phyloP scores from a whole-genome alignment of 2,888 invertebrate species.

The Caenorhabditis japonica region DNA sequence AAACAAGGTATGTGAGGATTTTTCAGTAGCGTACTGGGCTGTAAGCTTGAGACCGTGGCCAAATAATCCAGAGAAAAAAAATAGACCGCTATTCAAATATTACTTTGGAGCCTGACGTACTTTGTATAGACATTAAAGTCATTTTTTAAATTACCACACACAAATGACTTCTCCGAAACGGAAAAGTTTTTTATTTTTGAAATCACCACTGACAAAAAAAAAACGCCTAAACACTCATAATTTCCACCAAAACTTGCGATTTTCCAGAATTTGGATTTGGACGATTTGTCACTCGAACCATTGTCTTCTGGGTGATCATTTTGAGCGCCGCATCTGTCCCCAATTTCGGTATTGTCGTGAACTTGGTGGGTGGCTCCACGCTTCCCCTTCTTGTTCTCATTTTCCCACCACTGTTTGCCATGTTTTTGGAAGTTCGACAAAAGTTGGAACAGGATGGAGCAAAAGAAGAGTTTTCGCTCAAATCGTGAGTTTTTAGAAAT shows the following conservation, averaged over 20 bases:
- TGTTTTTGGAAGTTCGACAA: slow-evolving; percentile 52
- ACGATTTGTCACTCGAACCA: slow-evolving; percentile 40
- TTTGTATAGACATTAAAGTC: too few species aligned
- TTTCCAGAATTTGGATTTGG: slow-evolving; percentile 54
- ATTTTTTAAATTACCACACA: too few species aligned
- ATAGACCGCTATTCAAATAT: too few species aligned
- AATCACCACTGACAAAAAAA: too few species aligned
- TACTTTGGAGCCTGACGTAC: too few species aligned
- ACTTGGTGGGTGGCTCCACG: slow-evolving; percentile 50
- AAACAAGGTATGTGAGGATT: slow-evolving; percentile 57
- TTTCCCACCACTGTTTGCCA: slow-evolving; percentile 51
- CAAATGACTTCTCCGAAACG: too few species aligned
- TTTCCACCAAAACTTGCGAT: not conserved
- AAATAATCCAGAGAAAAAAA: too few species aligned
- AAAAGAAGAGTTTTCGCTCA: slow-evolving; percentile 21
- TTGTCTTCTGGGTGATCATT: slow-evolving; percentile 53
- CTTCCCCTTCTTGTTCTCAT: slow-evolving; percentile 55
- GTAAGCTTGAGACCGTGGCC: too few species aligned
- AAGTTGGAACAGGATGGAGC: slow-evolving; percentile 42
- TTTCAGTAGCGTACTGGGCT: too few species aligned
- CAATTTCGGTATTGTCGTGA: slow-evolving; percentile 58
- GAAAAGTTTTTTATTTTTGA: too few species aligned
- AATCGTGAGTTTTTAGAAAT: slow-evolving; percentile 24
- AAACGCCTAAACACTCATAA: too few species aligned
- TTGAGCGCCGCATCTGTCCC: slow-evolving; percentile 52